phyloP scores from a whole-genome alignment of 2,113 vertebrate genomes.

The Muntiacus muntjak region DNA sequence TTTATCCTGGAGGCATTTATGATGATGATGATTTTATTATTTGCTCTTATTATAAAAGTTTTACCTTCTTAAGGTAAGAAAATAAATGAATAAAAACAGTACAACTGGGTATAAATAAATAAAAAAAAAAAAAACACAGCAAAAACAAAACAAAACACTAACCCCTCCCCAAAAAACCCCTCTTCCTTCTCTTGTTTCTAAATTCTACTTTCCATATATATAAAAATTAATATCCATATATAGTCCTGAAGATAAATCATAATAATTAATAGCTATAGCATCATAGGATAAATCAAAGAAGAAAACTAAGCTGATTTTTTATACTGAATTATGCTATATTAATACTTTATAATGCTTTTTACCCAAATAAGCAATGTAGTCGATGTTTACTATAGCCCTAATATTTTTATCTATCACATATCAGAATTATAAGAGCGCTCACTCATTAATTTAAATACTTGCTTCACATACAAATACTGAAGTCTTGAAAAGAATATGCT shows the following conservation, averaged over 20 bases:
- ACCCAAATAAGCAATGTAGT: not conserved
- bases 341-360: not conserved
- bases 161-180: rapidly evolving
- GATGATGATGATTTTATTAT: not conserved
- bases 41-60: not conserved
- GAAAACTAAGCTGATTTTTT: not conserved
- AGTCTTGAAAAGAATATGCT: not conserved
- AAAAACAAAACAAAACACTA: not conserved
- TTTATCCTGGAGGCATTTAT: not conserved
- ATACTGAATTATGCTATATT: not conserved
- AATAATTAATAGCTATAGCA: not conserved
- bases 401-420: not conserved
- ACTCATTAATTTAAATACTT: not conserved
- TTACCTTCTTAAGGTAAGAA: not conserved
- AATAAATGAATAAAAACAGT: not conserved
- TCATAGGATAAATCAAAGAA: not conserved
- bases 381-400: not conserved
- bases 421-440: not conserved
- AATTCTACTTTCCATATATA: not conserved
- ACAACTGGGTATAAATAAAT: not conserved
- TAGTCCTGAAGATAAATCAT: not conserved
- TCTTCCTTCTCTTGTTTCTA: not conserved
- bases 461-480: not conserved
- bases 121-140: not conserved
- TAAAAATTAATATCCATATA: not conserved